Evolutionary conservation across 2,888 invertebrate species (phyloP), one percentile per base, ranked within the genome.

Genomic region (Leucania comma): DNA sequence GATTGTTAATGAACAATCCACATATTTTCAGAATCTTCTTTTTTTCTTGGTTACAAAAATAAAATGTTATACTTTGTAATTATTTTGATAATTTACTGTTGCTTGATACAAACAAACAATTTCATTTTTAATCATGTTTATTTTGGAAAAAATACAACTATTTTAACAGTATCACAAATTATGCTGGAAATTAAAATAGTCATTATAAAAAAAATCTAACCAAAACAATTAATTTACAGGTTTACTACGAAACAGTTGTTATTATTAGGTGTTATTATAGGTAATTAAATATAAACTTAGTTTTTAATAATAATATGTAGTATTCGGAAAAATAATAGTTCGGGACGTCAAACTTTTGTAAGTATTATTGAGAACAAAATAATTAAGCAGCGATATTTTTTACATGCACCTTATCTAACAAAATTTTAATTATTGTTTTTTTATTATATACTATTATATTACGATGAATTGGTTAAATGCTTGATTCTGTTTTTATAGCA

Each of bases 151-250:
- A 65, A 58, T 71, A 56, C 32, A 67, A 60, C 35, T 73, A 72
- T 72, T 72, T 66, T 61, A 77, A 81, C 60, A 81, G 67, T 73
- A 81, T 81, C 81, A 81, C 78, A 81, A 77, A 81, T 38, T 48
- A 48, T 42, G 50, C 12, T 68, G 22, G 63, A 67, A 72, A 66
- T 29, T 3, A 24, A 22, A 62, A 9, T 8, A n/a, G 50, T n/a
- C 64, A 42, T 51, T 24, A 53, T 1, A 38, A 50, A 65, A 58
- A 59, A 26, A 32, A n/a, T 1, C n/a, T 50, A 42, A 54, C 20
- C 35, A 42, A 53, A 68, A 38, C 14, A n/a, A 48, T 12, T 9
- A 29, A 26, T 54, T 56, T 42, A 63, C 50, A 65, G 26, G 50
- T 42, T 53, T 5, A 22, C 38, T 10, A 20, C 9, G 5, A 38